Evolutionary conservation across 2,888 invertebrate genomes (phyloP).

Genomic region (Morpho achilles): DNA sequence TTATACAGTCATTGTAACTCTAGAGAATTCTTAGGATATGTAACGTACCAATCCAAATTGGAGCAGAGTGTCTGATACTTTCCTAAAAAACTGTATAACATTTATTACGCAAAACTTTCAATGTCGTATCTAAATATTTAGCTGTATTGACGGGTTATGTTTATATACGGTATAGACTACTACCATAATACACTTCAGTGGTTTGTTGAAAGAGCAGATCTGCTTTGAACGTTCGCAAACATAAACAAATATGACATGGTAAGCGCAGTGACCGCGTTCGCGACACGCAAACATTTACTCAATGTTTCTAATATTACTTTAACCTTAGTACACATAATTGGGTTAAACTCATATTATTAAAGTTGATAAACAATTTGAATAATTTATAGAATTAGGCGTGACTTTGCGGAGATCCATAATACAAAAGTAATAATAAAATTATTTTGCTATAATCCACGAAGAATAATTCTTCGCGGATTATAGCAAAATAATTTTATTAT

Average conservation of each 20-base stretch:
- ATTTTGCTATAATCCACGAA: no score
- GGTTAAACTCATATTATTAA: no score
- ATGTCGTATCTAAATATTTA: constrained; percentile 3
- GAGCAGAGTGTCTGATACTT: no score
- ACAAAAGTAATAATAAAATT: no score
- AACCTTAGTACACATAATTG: not conserved
- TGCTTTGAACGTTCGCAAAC: constrained; percentile 40
- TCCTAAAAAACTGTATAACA: constrained; percentile 1
- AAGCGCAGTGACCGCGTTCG: constrained; percentile 5
- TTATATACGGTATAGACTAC: not conserved
- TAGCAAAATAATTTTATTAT: no score
- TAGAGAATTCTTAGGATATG: no score
- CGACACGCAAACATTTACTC: constrained; percentile 14
- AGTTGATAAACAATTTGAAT: no score
- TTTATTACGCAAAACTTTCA: constrained; percentile 1
- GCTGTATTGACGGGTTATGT: constrained; percentile 1
- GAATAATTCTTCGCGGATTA: no score
- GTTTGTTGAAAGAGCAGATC: constrained; percentile 54
- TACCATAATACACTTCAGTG: constrained; percentile 14
- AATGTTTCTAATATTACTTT: not conserved
- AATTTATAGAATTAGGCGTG: no score
- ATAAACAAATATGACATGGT: constrained; percentile 24
- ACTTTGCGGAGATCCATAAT: no score
- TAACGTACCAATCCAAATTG: no score
- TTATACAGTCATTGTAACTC: no score